Conservation (phyloP, 2,888 invertebrate genomes). For the Heliothis peltigera region DNA sequence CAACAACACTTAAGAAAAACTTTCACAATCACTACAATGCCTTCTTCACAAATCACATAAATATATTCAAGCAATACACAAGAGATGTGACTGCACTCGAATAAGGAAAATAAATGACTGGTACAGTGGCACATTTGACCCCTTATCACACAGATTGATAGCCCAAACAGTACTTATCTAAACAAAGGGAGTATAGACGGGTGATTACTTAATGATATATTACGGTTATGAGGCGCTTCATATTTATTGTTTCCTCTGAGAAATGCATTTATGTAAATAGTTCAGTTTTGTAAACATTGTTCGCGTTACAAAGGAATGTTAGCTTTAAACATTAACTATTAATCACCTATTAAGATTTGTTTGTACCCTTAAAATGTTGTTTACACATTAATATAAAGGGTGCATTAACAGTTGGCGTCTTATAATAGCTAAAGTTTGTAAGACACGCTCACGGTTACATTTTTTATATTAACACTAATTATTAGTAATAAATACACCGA, state of each 20-base stretch:
- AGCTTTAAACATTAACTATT: background rate
- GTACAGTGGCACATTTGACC: slow-evolving; percentile 49
- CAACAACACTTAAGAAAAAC: slow-evolving; percentile 5
- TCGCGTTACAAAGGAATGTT: background rate
- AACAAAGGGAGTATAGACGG: slow-evolving; percentile 55
- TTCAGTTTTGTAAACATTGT: slow-evolving; percentile 1
- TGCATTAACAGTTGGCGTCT: slow-evolving; percentile 8
- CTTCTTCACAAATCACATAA: slow-evolving; percentile 35
- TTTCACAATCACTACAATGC: slow-evolving; percentile 22
- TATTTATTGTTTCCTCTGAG: slow-evolving; percentile 10
- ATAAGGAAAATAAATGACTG: slow-evolving; percentile 53
- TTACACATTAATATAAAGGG: background rate
- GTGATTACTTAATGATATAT: slow-evolving; percentile 52
- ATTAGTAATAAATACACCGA: too few relatives aligned
- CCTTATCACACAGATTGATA: slow-evolving; percentile 63
- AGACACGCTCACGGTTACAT: slow-evolving; percentile 1
- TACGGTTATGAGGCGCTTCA: slow-evolving; percentile 5
- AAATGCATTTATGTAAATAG: slow-evolving; percentile 6
- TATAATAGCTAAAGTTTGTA: background rate
- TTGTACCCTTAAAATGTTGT: slow-evolving; percentile 14
- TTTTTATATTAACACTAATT: background rate
- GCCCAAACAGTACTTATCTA: slow-evolving; percentile 36
- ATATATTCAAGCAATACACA: slow-evolving; percentile 19
- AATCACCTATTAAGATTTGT: background rate
- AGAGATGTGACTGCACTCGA: slow-evolving; percentile 50